Percentiles rank a stretch among this genome's conserved stretches.
Evolutionary conservation across 2,888 invertebrate species (phyloP).

Genomic region (Urechis unicinctus): DNA sequence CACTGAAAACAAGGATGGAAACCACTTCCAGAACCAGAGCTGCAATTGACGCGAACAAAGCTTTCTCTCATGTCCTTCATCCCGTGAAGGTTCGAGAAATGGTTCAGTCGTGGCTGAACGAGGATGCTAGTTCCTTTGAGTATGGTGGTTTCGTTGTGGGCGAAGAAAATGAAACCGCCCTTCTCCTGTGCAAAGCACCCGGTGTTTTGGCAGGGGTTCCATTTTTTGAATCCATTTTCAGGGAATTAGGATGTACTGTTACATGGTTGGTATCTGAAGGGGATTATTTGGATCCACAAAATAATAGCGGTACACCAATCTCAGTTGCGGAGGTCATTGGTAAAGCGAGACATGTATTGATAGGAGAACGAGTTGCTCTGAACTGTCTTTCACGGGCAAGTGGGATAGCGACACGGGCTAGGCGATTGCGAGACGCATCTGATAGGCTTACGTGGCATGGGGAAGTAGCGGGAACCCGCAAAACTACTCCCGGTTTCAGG

Average conservation of each 20-base stretch:
- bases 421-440: slow-evolving; percentile 26
- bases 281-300: slow-evolving; percentile 23
- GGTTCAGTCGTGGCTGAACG: slow-evolving; percentile 42
- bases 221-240: slow-evolving; percentile 50
- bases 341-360: slow-evolving; percentile 41
- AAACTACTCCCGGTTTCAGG: slow-evolving; percentile 53
- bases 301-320: not conserved
- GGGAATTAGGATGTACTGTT: slow-evolving; percentile 44
- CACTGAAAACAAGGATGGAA: no score
- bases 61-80: slow-evolving; percentile 39
- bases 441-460: slow-evolving; percentile 42
- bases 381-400: slow-evolving; percentile 49
- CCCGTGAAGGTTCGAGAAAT: slow-evolving; percentile 34
- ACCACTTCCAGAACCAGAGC: no score
- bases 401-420: slow-evolving; percentile 48
- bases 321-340: slow-evolving; percentile 45
- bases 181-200: slow-evolving; percentile 36
- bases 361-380: slow-evolving; percentile 50
- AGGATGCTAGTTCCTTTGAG: slow-evolving; percentile 47
- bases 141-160: slow-evolving; percentile 48
- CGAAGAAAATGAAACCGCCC: slow-evolving; percentile 39
- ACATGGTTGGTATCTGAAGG: slow-evolving; percentile 46
- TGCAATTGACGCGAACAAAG: no score
- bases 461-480: slow-evolving; percentile 50
- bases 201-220: slow-evolving; percentile 51